Conservation (phyloP, 2,113 vertebrate genomes). For the Anser brachyrhynchus region DNA sequence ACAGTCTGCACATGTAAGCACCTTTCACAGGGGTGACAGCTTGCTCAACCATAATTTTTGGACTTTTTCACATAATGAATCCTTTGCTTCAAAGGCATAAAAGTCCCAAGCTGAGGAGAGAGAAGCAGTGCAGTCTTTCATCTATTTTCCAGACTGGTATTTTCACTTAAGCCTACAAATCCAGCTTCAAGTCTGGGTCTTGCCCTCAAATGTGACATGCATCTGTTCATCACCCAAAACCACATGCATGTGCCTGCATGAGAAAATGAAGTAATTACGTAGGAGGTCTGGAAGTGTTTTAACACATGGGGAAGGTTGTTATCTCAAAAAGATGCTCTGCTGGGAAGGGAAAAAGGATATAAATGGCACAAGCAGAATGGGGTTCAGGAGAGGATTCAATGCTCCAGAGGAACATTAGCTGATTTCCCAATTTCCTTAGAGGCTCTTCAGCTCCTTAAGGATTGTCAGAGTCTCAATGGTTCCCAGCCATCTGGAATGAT, state of each 20-base stretch:
- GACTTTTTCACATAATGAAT: not conserved
- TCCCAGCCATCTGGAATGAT: not conserved
- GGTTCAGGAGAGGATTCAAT: not conserved
- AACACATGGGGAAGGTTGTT: not conserved
- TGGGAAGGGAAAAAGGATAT: not conserved
- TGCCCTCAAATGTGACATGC: not conserved
- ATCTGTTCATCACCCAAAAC: not conserved
- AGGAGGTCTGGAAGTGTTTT: not conserved
- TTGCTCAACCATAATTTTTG: not conserved
- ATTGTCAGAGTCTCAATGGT: not conserved
- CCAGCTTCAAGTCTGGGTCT: not conserved
- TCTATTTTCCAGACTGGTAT: not conserved
- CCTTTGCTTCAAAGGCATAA: not conserved
- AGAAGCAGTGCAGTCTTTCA: not conserved
- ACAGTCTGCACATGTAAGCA: not conserved
- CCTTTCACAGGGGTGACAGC: not conserved
- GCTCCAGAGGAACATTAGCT: not conserved
- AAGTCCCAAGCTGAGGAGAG: not conserved
- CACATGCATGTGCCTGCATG: not conserved
- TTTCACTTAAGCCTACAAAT: not conserved
- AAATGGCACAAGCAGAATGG: not conserved
- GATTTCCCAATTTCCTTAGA: not conserved
- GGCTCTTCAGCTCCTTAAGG: not conserved
- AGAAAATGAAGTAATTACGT: not conserved
- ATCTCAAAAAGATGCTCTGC: not conserved